These are phyloP conservation scores for Procambarus virginalis DNA, from an alignment of 1,140 invertebrate species.

Conservation along the genomic window DNA sequence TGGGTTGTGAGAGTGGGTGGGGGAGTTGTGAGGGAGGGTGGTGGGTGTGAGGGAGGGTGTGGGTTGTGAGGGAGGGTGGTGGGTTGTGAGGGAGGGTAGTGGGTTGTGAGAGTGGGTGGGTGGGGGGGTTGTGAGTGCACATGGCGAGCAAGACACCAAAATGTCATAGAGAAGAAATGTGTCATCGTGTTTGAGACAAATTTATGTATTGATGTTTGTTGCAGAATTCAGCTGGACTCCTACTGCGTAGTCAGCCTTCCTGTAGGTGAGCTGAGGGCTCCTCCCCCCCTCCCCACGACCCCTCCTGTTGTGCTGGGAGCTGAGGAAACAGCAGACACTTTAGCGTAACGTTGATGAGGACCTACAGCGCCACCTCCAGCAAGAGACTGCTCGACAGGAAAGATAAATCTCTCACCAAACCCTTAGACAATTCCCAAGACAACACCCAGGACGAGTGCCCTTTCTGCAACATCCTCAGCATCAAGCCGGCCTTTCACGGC, in stretches of 20 bases:
- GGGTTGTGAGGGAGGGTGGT: too few species aligned
- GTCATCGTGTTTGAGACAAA: too few species aligned
- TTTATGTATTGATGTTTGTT: too few species aligned
- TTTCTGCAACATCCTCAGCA: slow-evolving; percentile 38
- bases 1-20: neutral
- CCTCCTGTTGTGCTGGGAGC: neutral
- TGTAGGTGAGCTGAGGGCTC: too few species aligned
- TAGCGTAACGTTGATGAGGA: neutral
- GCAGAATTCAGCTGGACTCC: too few species aligned
- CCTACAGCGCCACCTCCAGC: neutral
- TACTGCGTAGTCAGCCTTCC: too few species aligned
- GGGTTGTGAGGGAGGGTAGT: too few species aligned
- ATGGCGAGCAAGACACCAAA: too few species aligned
- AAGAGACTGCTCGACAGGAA: neutral
- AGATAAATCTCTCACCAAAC: neutral
- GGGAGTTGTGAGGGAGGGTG: neutral
- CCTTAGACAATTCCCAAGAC: neutral
- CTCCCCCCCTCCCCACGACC: neutral
- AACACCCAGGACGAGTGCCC: slow-evolving; percentile 45
- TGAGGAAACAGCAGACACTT: neutral
- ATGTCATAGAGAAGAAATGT: too few species aligned
- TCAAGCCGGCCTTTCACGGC: slow-evolving; percentile 1
- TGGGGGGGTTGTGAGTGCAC: too few species aligned
- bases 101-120: too few species aligned
- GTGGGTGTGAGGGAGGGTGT: neutral